These are phyloP conservation scores for Oryctolagus cuniculus DNA, from an alignment of 2,113 vertebrate species.

Conservation along the genomic window DNA sequence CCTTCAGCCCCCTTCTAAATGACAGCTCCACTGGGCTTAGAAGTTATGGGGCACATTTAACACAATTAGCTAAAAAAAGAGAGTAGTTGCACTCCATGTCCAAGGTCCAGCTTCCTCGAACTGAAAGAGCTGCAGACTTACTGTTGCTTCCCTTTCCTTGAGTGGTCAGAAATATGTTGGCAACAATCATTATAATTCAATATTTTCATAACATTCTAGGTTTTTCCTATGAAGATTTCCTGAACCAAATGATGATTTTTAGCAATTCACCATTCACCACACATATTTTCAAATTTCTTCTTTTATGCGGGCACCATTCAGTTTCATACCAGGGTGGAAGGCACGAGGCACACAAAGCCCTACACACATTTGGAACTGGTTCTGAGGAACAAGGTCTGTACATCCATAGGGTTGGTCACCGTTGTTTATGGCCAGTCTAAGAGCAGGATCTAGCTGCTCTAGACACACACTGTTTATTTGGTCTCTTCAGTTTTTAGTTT, in stretches of 20 bases:
- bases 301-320: constrained; percentile 31
- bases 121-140: constrained; percentile 40
- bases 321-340: background rate
- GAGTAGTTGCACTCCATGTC: constrained; percentile 77
- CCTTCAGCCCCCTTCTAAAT: constrained; percentile 67
- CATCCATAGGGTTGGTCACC: background rate
- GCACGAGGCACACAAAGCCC: background rate
- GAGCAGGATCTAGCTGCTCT: background rate
- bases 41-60: constrained; percentile 72
- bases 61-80: constrained; percentile 83
- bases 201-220: constrained; percentile 70
- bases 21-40: constrained; percentile 81
- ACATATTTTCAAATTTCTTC: constrained; percentile 36
- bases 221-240: constrained; percentile 57
- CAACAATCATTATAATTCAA: constrained; percentile 50
- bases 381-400: constrained; percentile 31
- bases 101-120: constrained; percentile 26
- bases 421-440: background rate
- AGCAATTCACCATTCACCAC: constrained; percentile 25
- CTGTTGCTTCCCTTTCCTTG: constrained; percentile 64
- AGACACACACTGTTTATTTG: background rate
- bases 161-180: constrained; percentile 55
- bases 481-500: constrained; percentile 42
- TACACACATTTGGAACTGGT: background rate
- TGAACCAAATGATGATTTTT: constrained; percentile 45